Evolutionary conservation across 2,888 invertebrate species (phyloP).

Genomic region (Tyria jacobaeae): DNA sequence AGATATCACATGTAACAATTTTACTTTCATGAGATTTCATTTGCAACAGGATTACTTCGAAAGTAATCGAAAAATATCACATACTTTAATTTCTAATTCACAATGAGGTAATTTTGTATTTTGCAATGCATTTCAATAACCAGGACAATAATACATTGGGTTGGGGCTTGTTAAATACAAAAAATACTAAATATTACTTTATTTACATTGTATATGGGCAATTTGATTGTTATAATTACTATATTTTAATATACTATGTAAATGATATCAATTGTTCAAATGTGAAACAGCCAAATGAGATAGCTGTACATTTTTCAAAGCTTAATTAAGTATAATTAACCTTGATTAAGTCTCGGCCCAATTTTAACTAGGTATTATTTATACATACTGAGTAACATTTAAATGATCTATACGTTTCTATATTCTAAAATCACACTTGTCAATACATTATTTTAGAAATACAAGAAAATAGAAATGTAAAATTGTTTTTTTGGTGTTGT

Average conservation of each 20-base stretch:
- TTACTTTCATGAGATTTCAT: neutral
- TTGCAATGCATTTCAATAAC: neutral
- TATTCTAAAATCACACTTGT: conserved; percentile 8
- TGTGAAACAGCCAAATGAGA: neutral
- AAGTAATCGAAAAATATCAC: neutral
- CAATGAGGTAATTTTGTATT: neutral
- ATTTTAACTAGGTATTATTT: neutral
- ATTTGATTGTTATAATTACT: conserved; percentile 23
- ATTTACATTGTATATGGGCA: conserved; percentile 22
- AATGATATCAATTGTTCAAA: conserved; percentile 1
- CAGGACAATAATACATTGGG: conserved; percentile 6
- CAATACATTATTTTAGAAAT: neutral
- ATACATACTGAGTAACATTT: neutral
- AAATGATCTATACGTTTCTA: neutral
- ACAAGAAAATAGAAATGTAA: neutral
- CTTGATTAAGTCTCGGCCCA: neutral
- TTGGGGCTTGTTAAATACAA: conserved; percentile 20
- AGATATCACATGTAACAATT: neutral
- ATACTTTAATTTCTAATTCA: neutral
- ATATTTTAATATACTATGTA: conserved; percentile 1
- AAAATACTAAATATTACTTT: conserved; percentile 4
- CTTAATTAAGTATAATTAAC: too few relatives aligned
- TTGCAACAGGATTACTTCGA: neutral
- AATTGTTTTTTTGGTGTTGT: conserved; percentile 8
- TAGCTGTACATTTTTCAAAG: neutral